phyloP scores from a whole-genome alignment of 2,888 invertebrate species.

The Parnassius glacialis region DNA sequence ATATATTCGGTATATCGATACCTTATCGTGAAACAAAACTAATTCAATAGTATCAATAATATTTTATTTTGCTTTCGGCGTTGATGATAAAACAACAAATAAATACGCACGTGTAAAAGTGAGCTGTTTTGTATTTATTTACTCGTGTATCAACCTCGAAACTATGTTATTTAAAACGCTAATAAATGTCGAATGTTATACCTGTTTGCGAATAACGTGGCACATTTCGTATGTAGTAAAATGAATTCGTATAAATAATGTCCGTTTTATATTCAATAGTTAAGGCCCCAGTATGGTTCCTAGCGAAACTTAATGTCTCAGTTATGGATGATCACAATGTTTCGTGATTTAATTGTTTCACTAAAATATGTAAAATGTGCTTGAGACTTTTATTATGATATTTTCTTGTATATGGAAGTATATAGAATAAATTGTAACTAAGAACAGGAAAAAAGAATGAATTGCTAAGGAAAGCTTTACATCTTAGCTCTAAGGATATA shows the following conservation, averaged over 20 bases:
- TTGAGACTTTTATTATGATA: too few relatives aligned
- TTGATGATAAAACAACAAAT: conserved; percentile 8
- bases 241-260: neutral
- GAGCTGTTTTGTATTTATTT: conserved; percentile 18
- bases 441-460: too few relatives aligned
- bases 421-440: too few relatives aligned
- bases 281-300: neutral
- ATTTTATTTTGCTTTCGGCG: too few relatives aligned
- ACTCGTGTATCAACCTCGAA: conserved; percentile 4
- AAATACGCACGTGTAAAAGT: conserved; percentile 1
- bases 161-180: conserved; percentile 8
- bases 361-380: too few relatives aligned
- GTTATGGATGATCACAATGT: neutral
- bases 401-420: too few relatives aligned
- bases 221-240: conserved; percentile 3
- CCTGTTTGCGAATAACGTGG: conserved; percentile 16
- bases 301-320: neutral
- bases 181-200: conserved; percentile 19
- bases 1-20: too few relatives aligned
- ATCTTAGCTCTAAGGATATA: too few relatives aligned
- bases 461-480: too few relatives aligned
- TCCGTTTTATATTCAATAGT: neutral
- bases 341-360: neutral
- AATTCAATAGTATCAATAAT: too few relatives aligned
- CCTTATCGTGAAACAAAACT: too few relatives aligned